Evolutionary conservation across 2,888 invertebrate genomes (phyloP).

Genomic region (Prenolepis imparis): DNA sequence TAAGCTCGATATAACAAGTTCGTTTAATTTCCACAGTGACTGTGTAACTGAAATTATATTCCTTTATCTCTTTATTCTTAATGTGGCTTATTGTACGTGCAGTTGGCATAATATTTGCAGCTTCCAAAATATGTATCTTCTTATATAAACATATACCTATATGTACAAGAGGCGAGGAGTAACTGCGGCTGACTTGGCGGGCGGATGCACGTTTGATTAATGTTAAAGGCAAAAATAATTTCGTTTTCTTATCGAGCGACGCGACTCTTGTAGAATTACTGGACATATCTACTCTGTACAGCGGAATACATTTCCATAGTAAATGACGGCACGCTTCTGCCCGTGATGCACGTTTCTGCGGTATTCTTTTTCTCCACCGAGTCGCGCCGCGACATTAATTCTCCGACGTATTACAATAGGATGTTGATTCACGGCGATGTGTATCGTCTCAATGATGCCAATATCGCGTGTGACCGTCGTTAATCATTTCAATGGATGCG

Average conservation of each 20-base stretch:
- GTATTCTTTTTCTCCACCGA: constrained; percentile 27
- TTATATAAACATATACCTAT: constrained; percentile 20
- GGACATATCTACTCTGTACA: constrained; percentile 41
- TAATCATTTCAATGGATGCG: constrained; percentile 30
- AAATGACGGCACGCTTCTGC: constrained; percentile 45
- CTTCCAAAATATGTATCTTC: neutral
- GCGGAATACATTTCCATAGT: constrained; percentile 45
- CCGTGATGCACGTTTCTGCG: constrained; percentile 35
- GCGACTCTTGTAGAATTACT: constrained; percentile 42
- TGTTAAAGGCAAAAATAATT: constrained; percentile 43
- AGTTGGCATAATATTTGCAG: neutral
- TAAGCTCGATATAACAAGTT: neutral
- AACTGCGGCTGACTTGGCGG: neutral
- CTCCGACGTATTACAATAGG: constrained; percentile 20
- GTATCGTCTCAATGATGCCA: constrained; percentile 52
- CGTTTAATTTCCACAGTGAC: neutral
- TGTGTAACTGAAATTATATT: neutral
- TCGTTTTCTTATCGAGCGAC: constrained; percentile 39
- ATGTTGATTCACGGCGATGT: constrained; percentile 50
- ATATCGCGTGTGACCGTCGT: constrained; percentile 36
- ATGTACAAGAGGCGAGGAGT: neutral
- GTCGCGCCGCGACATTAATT: constrained; percentile 46
- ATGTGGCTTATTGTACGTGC: neutral
- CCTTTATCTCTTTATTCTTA: neutral
- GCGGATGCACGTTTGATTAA: constrained; percentile 33